Percentiles rank a stretch among this genome's conserved stretches.
phyloP scores from a whole-genome alignment of 2,797 vertebrate species.

The Microchirus variegatus region DNA sequence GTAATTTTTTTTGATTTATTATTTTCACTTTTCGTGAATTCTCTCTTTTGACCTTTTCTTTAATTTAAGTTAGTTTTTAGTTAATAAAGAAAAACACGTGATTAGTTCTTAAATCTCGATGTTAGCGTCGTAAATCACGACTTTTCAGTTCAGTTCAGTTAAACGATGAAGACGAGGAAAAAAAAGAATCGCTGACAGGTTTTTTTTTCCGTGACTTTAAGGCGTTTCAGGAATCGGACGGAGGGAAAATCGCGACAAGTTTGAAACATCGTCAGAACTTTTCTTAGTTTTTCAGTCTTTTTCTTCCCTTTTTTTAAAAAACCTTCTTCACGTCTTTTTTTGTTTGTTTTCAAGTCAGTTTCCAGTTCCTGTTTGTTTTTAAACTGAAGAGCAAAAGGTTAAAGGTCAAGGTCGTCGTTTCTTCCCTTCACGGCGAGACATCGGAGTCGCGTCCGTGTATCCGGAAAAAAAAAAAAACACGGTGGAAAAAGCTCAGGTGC shows the following conservation, averaged over 20 bases:
- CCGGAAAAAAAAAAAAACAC: neutral
- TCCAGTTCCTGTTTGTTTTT: conserved; percentile 41
- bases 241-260: neutral
- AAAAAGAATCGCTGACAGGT: neutral
- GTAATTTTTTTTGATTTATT: no score
- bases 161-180: neutral
- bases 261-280: no score
- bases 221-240: neutral
- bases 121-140: no score
- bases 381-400: conserved; percentile 2
- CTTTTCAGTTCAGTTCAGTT: neutral
- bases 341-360: conserved; percentile 39
- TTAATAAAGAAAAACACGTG: no score
- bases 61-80: no score
- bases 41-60: no score
- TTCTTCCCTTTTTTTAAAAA: neutral
- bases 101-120: no score
- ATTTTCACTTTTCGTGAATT: no score
- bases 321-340: neutral
- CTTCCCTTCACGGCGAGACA: neutral
- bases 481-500: neutral
- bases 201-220: neutral
- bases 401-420: neutral
- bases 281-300: neutral
- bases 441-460: no score